These are phyloP conservation scores for Pemphigus obesinymphae DNA, from an alignment of 1,140 invertebrate species.

Conservation along the genomic window DNA sequence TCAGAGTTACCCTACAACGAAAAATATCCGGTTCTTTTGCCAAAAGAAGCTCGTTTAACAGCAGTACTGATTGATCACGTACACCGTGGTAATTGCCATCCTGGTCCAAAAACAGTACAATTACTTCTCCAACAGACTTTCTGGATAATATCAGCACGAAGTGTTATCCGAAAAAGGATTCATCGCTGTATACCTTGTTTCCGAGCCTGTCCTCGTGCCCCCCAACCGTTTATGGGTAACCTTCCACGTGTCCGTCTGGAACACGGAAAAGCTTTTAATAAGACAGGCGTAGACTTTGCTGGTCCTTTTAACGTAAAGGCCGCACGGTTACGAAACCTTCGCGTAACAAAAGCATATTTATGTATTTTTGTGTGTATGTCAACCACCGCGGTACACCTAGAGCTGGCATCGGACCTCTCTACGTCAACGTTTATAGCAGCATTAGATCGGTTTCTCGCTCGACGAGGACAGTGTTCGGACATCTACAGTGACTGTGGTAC, in stretches of 20 bases:
- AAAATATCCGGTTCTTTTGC: not conserved
- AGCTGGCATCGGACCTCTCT: constrained; percentile 47
- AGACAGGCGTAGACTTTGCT: not conserved
- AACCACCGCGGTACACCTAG: constrained; percentile 48
- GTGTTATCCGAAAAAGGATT: not conserved
- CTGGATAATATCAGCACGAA: not conserved
- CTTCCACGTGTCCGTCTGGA: not conserved
- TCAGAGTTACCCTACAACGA: not conserved
- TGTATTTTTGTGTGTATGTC: constrained; percentile 48
- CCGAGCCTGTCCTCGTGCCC: not conserved
- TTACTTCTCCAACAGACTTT: not conserved
- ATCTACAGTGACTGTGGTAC: constrained; percentile 50
- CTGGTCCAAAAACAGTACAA: not conserved
- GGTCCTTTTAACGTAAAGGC: constrained; percentile 5
- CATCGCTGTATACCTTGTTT: not conserved
- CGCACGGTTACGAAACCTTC: not conserved
- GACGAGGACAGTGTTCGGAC: constrained; percentile 43
- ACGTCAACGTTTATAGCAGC: constrained; percentile 46
- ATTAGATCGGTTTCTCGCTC: constrained; percentile 46
- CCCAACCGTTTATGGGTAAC: not conserved
- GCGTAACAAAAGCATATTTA: constrained; percentile 26
- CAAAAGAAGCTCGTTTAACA: not conserved
- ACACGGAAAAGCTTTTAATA: not conserved
- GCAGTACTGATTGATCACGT: no score
- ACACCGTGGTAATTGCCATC: not conserved